These are phyloP conservation scores for Ormyrus labotus DNA, from an alignment of 2,888 invertebrate species.

Conservation along the genomic window DNA sequence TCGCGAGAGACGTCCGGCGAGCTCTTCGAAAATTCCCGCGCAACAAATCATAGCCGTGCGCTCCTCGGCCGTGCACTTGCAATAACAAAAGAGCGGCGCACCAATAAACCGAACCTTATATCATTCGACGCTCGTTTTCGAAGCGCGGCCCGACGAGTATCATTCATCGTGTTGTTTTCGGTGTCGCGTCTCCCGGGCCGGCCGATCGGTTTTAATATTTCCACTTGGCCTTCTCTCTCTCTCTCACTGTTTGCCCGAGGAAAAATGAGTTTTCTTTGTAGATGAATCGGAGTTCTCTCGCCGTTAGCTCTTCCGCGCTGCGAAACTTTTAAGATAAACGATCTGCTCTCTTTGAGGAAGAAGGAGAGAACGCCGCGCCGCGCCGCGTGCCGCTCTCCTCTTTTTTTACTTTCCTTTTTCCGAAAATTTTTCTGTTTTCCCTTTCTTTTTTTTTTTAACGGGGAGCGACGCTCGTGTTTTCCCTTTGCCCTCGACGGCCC, in stretches of 20 bases:
- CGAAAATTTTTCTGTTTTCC: slow-evolving; percentile 3
- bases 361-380: not conserved
- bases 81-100: too few species aligned
- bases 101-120: too few species aligned
- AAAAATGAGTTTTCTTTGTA: slow-evolving; percentile 51
- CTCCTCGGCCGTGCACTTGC: too few species aligned
- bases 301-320: not conserved
- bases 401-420: not conserved
- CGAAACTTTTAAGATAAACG: slow-evolving; percentile 47
- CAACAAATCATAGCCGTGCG: too few species aligned
- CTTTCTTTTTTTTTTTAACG: not conserved
- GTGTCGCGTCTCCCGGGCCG: not conserved
- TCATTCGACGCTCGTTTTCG: too few species aligned
- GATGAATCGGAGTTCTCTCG: slow-evolving; percentile 20
- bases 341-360: not conserved
- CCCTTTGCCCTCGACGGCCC: too few species aligned
- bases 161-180: not conserved
- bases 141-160: too few species aligned
- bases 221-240: not conserved
- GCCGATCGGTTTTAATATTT: slow-evolving; percentile 29
- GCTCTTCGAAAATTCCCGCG: too few species aligned
- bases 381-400: not conserved
- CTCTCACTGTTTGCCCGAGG: slow-evolving; percentile 16
- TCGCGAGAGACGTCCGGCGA: too few species aligned
- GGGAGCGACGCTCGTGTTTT: too few species aligned